Evolutionary conservation across 2,113 vertebrate genomes (phyloP).

Genomic region (Pholis gunnellus): DNA sequence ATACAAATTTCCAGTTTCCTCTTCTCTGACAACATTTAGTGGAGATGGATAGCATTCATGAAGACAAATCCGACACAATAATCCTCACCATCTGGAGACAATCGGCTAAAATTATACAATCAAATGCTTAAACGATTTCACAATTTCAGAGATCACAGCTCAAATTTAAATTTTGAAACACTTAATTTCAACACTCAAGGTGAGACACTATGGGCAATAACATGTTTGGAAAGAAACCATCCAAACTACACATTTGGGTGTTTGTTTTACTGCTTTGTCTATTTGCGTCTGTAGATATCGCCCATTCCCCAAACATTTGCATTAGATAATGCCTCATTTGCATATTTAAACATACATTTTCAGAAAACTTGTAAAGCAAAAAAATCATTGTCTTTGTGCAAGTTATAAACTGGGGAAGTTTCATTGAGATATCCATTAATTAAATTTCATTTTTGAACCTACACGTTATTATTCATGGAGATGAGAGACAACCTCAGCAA

Average conservation of each 20-base stretch:
- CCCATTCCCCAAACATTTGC: background rate
- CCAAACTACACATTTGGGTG: background rate
- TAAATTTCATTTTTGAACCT: too few species aligned
- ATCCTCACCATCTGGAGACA: background rate
- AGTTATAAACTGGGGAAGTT: too few species aligned
- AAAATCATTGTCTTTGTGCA: too few species aligned
- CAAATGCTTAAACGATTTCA: background rate
- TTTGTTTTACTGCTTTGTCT: background rate
- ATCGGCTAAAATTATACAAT: background rate
- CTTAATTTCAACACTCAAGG: background rate
- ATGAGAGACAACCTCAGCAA: slow-evolving; percentile 1
- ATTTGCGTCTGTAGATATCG: background rate
- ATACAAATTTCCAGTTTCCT: slow-evolving; percentile 28
- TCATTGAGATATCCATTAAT: too few species aligned
- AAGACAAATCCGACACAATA: background rate
- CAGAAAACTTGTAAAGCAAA: too few species aligned
- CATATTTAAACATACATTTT: background rate
- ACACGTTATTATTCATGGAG: too few species aligned
- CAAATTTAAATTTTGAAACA: background rate
- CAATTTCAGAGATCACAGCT: background rate
- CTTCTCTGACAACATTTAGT: slow-evolving; percentile 3
- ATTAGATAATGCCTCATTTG: background rate
- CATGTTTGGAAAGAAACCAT: background rate
- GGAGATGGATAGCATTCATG: background rate
- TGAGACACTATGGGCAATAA: background rate